Base-by-base conservation (phyloP, 1,140 invertebrate species). In the Augochlora pura region DNA sequence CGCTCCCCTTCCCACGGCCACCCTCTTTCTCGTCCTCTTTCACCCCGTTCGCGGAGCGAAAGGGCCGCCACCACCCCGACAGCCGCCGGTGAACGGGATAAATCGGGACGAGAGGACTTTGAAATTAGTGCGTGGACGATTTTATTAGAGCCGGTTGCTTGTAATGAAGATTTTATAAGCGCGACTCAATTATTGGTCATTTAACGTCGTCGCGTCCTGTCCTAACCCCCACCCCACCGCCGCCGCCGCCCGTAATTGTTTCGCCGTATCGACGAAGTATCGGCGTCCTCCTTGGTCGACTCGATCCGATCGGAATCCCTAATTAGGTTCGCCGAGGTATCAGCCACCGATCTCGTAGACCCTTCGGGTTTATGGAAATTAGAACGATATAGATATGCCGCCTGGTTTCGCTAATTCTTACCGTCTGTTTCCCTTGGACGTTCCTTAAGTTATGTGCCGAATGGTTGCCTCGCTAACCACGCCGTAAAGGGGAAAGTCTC, bases 161-260 rank as follows among this genome's bases (percentile, higher is more conserved):
- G 87, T 88, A 91, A 91, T 89, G 84, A 89, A 90, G 88, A 90
- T 90, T 91, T 91, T 90, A 91, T 84, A 88, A 88, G 82, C 83
- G 65, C 23, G 69, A 82, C 86, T 89, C 87, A 86, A 90, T 91
- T 90, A 91, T 90, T 87, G 86, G 86, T 85, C 83, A 79, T 87
- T 87, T 83, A 85, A 87, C 84, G 65, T 89, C 86, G 84, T 86
- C 71, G 80, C 42, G 76, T 38, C 42, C 3, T 12, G 49, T 57
- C 52, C 39, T 52, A 67, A n/a, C n/a, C n/a, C n/a, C n/a, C n/a
- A n/a, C n/a, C 38, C 59, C 49, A n/a, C 32, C 49, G 38, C 49
- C 54, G 14, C 23, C n/a, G 38, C 60, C 32, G 49, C 0, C 18
- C 32, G 57, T 79, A 86, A 86, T 86, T 85, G 84, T 85, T 85